These are phyloP conservation scores for Trissolcus japonicus DNA, from an alignment of 2,888 invertebrate genomes.

Conservation along the genomic window DNA sequence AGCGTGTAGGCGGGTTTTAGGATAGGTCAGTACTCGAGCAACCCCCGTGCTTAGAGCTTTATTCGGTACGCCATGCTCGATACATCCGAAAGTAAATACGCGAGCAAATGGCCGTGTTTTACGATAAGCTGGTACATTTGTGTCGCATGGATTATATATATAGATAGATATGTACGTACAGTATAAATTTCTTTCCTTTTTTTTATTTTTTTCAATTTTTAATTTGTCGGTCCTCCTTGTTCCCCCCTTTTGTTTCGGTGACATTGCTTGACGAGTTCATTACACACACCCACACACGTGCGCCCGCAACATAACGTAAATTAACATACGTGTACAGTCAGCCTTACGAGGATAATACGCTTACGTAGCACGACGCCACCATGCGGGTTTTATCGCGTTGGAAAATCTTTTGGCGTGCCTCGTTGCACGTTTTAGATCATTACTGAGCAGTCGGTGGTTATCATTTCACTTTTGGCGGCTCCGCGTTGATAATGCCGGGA, in stretches of 20 bases:
- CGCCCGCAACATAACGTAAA: slow-evolving; percentile 1
- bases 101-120: slow-evolving; percentile 28
- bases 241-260: slow-evolving; percentile 2
- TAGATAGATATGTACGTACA: not conserved
- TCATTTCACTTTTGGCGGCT: slow-evolving; percentile 68
- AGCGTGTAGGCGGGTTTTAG: slow-evolving; percentile 50
- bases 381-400: slow-evolving; percentile 73
- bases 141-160: slow-evolving; percentile 1
- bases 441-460: slow-evolving; percentile 65
- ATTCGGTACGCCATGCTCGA: slow-evolving; percentile 53
- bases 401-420: slow-evolving; percentile 66
- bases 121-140: slow-evolving; percentile 1
- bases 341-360: slow-evolving; percentile 12
- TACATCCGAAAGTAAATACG: slow-evolving; percentile 59
- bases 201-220: not conserved
- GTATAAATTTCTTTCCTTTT: slow-evolving; percentile 9
- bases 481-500: slow-evolving; percentile 51
- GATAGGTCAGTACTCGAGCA: slow-evolving; percentile 60
- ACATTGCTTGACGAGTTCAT: slow-evolving; percentile 31
- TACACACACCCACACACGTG: slow-evolving; percentile 21
- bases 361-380: slow-evolving; percentile 68
- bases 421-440: slow-evolving; percentile 67
- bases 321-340: not conserved
- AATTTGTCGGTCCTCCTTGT: not conserved
- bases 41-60: slow-evolving; percentile 48